Conservation (phyloP, 2,113 vertebrate species). For the Dipodomys stephensi region DNA sequence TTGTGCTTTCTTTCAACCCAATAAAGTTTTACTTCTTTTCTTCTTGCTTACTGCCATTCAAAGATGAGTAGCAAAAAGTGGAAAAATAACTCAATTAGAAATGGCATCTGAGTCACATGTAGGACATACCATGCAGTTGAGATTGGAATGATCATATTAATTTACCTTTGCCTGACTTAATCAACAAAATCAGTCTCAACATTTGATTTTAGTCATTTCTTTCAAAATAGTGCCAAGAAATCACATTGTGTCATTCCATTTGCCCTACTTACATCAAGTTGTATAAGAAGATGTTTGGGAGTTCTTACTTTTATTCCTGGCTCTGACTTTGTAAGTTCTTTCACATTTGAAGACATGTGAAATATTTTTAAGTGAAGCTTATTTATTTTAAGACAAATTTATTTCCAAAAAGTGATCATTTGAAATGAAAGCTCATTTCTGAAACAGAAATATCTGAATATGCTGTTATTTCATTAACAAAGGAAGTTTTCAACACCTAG, state of each 20-base stretch:
- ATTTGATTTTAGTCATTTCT: slow-evolving; percentile 64
- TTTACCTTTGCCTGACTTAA: slow-evolving; percentile 33
- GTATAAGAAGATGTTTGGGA: background rate
- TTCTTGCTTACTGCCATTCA: slow-evolving; percentile 57
- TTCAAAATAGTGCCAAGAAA: slow-evolving; percentile 43
- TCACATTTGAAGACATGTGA: slow-evolving; percentile 32
- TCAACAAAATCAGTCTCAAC: background rate
- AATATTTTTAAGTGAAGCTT: slow-evolving; percentile 38
- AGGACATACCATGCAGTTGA: background rate
- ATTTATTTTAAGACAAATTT: slow-evolving; percentile 21
- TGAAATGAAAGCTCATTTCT: slow-evolving; percentile 37
- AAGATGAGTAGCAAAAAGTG: slow-evolving; percentile 49
- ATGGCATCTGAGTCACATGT: background rate
- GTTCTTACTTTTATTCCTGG: slow-evolving; percentile 50
- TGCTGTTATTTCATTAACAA: slow-evolving; percentile 40
- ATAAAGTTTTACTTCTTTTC: background rate
- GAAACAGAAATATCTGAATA: slow-evolving; percentile 42
- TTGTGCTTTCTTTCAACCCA: background rate
- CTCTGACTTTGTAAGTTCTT: slow-evolving; percentile 47
- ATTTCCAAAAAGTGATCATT: slow-evolving; percentile 27
- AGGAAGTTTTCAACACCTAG: background rate
- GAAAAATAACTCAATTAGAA: slow-evolving; percentile 56
- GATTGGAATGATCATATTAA: slow-evolving; percentile 33
- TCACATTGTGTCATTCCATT: background rate
- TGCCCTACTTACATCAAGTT: background rate